Evolutionary conservation across 2,797 vertebrate genomes (phyloP), one percentile per base, ranked within the genome.

Genomic region (Spea hammondii): DNA sequence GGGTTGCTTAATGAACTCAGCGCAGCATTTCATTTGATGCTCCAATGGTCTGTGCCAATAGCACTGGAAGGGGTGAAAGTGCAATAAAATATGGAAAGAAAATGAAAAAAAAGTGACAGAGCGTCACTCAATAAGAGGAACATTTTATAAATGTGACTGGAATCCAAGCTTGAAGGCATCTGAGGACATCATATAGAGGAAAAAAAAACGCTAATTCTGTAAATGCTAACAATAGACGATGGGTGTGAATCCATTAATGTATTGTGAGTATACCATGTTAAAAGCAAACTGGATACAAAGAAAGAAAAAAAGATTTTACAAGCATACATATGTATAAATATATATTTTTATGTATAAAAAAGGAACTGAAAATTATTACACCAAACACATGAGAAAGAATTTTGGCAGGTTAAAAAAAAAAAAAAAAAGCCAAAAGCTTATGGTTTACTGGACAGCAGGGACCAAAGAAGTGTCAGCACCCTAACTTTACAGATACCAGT

Each of bases 1-100:
- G 49, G 45, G 48, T 48, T 60, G 59, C 11, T 64, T 67, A 59
- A 72, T 72, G 51, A 65, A 65, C 69, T 32, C 32, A 47, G 60
- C 11, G 59, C 8, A 6, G 53, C 50, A 72, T 72, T 78, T 78
- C 51, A 78, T 78, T 66, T 78, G 65, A 65, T 66, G 69, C 76
- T 78, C 46, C 69, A 66, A 47, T 72, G 69, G 50, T n/a, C n/a
- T 59, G 62, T 59, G 64, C 62, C 11, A 60, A 17, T 11, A 65
- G 50, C 49, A 57, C n/a, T 53, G n/a, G 11, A 71, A 67, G 45
- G 62, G 62, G 64, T 66, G 13, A 79, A 54, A 49, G 62, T 17
- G 46, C 71, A 73, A 73, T 44, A 54, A 66, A 66, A 72, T 62
- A 45, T 8, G 59, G 50, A 72, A 45, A 17, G 44, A 13, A 59